These are phyloP conservation scores for Podabrus alpinus DNA, from an alignment of 2,888 invertebrate species.

Conservation along the genomic window DNA sequence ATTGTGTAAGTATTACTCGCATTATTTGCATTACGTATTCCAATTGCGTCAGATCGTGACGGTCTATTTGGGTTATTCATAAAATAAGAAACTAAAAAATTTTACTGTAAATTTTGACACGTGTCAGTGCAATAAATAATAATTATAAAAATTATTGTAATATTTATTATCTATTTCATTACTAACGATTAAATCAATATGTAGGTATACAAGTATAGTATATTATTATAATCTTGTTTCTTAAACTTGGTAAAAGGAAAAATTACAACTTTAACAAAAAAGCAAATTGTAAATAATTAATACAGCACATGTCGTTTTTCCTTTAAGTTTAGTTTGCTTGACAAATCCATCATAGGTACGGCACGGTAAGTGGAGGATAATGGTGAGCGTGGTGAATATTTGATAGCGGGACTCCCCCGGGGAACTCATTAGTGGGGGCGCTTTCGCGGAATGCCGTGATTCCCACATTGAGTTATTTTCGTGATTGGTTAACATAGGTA, in stretches of 20 bases:
- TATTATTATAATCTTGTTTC: neutral
- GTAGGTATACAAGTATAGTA: neutral
- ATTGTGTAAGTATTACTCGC: neutral
- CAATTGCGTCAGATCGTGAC: neutral
- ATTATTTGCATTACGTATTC: neutral
- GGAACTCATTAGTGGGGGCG: conserved; percentile 43
- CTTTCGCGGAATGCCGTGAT: conserved; percentile 45
- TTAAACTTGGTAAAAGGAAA: conserved; percentile 20
- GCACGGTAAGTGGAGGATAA: conserved; percentile 45
- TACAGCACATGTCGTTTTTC: conserved; percentile 42
- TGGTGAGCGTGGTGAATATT: conserved; percentile 48
- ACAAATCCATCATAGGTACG: conserved; percentile 38
- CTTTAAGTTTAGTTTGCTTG: conserved; percentile 32
- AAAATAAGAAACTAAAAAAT: neutral
- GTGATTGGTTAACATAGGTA: conserved; percentile 44
- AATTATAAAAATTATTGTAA: neutral
- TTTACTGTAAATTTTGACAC: neutral
- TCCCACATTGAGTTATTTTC: conserved; percentile 44
- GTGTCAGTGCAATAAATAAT: neutral
- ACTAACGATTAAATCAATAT: neutral
- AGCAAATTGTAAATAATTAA: conserved; percentile 36
- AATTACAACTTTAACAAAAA: conserved; percentile 15
- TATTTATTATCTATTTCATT: neutral
- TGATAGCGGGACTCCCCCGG: conserved; percentile 42
- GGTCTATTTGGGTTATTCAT: neutral